These are phyloP conservation scores for Magallana angulata DNA, from an alignment of 1,140 invertebrate genomes.

Conservation along the genomic window DNA sequence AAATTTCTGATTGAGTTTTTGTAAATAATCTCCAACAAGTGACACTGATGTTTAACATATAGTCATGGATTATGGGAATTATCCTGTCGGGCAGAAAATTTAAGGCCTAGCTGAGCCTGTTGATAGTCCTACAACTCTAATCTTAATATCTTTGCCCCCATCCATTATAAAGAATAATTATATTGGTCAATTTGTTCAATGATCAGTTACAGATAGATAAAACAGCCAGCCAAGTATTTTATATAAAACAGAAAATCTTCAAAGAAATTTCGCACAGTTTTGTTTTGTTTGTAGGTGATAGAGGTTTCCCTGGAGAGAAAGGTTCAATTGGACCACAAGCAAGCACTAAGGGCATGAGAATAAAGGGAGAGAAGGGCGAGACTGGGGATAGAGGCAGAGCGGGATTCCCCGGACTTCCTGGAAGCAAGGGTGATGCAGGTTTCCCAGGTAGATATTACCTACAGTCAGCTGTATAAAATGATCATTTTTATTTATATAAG, in stretches of 20 bases:
- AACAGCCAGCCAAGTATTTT: too few species aligned
- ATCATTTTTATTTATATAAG: too few species aligned
- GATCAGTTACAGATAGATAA: too few species aligned
- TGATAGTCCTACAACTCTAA: neutral
- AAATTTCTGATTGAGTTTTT: too few species aligned
- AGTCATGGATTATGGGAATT: too few species aligned
- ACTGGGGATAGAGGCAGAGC: slow-evolving; percentile 57
- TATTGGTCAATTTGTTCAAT: too few species aligned
- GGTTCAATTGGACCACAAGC: neutral
- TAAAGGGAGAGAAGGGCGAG: slow-evolving; percentile 60
- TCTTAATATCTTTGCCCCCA: slow-evolving; percentile 24
- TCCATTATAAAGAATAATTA: too few species aligned
- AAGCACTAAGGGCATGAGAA: neutral
- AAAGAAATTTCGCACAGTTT: too few species aligned
- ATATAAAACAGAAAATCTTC: too few species aligned
- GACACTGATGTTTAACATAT: too few species aligned
- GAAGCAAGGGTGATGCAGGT: slow-evolving; percentile 66
- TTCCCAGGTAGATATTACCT: slow-evolving; percentile 21
- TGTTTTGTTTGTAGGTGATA: neutral
- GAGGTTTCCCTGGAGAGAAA: neutral
- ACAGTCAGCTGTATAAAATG: too few species aligned
- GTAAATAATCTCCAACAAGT: neutral
- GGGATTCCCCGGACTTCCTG: slow-evolving; percentile 59
- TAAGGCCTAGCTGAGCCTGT: neutral
- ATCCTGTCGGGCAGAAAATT: too few species aligned